phyloP scores from a whole-genome alignment of 2,888 invertebrate species.

The Agelastica alni region DNA sequence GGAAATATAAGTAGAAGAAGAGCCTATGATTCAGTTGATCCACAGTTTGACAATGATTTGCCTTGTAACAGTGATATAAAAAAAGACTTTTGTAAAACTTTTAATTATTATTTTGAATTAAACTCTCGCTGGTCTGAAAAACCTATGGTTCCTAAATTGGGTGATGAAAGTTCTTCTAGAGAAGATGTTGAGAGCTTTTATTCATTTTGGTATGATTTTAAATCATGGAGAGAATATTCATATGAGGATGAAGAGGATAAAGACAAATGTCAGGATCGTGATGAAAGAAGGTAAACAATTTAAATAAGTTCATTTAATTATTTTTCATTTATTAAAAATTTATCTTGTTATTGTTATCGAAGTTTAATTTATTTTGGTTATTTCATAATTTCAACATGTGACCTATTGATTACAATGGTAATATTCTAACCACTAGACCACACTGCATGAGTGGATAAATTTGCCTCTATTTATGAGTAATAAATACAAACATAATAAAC shows the following conservation, averaged over 20 bases:
- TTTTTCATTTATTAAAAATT: too few relatives aligned
- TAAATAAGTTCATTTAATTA: too few relatives aligned
- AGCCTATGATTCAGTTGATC: slow-evolving; percentile 97
- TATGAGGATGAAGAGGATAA: slow-evolving; percentile 99
- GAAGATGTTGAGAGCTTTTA: slow-evolving; percentile 93
- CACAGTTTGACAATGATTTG: slow-evolving; percentile 86
- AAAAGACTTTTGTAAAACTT: slow-evolving; percentile 75
- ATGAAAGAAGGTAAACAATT: slow-evolving; percentile 80
- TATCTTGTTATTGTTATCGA: too few relatives aligned
- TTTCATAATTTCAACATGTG: too few relatives aligned
- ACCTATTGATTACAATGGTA: too few relatives aligned
- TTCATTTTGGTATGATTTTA: slow-evolving; percentile 97
- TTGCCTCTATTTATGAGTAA: too few relatives aligned
- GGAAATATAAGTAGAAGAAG: slow-evolving; percentile 81
- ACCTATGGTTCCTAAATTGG: slow-evolving; percentile 80
- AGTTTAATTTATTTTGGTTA: too few relatives aligned
- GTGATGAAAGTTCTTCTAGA: slow-evolving; percentile 73
- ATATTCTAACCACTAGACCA: too few relatives aligned
- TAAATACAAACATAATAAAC: too few relatives aligned
- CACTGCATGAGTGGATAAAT: too few relatives aligned
- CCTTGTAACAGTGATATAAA: slow-evolving; percentile 78
- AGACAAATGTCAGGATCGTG: slow-evolving; percentile 94
- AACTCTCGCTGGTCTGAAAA: slow-evolving; percentile 93
- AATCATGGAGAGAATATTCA: slow-evolving; percentile 98
- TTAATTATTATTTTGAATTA: slow-evolving; percentile 70